Evolutionary conservation across 2,797 vertebrate species (phyloP).

Genomic region (Macropus fuliginosus): DNA sequence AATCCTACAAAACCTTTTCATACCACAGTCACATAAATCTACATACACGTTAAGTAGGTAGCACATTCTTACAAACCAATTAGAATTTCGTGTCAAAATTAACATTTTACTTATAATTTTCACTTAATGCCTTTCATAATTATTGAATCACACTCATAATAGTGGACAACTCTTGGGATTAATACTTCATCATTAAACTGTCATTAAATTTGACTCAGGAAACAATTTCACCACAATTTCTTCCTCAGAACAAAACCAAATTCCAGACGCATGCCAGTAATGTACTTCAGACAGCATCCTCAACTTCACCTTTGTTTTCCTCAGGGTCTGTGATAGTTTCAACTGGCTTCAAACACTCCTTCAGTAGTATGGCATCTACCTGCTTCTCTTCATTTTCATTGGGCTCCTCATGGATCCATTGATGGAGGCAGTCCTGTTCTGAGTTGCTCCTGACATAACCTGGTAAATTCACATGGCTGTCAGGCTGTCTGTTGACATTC

Average conservation of each 20-base stretch:
- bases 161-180: background rate
- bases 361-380: conserved; percentile 84
- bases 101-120: background rate
- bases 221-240: background rate
- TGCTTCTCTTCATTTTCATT: conserved; percentile 80
- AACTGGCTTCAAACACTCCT: conserved; percentile 77
- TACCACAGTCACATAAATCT: conserved; percentile 27
- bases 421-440: conserved; percentile 85
- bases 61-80: background rate
- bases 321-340: conserved; percentile 59
- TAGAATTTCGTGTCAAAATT: background rate
- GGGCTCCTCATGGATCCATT: conserved; percentile 82
- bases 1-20: background rate
- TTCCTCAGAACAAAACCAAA: background rate
- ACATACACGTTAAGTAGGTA: conserved; percentile 15
- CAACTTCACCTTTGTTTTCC: conserved; percentile 82
- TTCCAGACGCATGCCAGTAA: background rate
- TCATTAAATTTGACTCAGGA: background rate
- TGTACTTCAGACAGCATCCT: conserved; percentile 73
- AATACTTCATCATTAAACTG: background rate
- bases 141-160: background rate
- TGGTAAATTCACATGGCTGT: conserved; percentile 86
- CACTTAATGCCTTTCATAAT: background rate
- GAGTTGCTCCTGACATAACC: conserved; percentile 91
- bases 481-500: conserved; percentile 51